Evolutionary conservation across 2,888 invertebrate genomes (phyloP).

Genomic region (Aproaerema taeniolella): DNA sequence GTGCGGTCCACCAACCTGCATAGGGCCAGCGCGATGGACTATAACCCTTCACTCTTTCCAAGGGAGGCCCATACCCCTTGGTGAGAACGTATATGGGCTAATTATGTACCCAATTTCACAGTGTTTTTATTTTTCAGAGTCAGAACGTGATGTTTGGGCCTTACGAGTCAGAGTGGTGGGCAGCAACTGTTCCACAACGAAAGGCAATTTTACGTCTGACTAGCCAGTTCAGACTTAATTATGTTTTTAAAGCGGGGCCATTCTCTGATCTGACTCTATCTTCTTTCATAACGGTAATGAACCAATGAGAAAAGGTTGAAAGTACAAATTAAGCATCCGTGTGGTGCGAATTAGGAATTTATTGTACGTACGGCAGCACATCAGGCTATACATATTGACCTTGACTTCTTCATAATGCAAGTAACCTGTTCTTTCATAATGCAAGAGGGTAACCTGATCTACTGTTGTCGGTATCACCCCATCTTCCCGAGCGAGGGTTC

Average conservation of each 20-base stretch:
- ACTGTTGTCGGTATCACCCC: too few species aligned
- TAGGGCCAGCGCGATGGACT: too few species aligned
- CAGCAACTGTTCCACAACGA: slow-evolving; percentile 31
- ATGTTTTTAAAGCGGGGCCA: slow-evolving; percentile 57
- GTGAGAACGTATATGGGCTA: too few species aligned
- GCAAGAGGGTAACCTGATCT: too few species aligned
- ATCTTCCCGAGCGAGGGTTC: too few species aligned
- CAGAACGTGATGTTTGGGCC: slow-evolving; percentile 43
- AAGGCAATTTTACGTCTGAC: slow-evolving; percentile 39
- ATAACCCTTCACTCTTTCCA: too few species aligned
- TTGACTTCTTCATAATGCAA: neutral
- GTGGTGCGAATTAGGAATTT: neutral
- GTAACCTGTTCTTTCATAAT: too few species aligned
- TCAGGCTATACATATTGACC: neutral
- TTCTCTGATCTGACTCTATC: slow-evolving; percentile 53
- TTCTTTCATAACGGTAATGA: slow-evolving; percentile 42
- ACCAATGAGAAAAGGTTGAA: neutral
- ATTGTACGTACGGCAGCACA: slow-evolving; percentile 25
- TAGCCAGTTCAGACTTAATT: slow-evolving; percentile 45
- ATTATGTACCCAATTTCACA: slow-evolving; percentile 12
- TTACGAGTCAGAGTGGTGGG: slow-evolving; percentile 59
- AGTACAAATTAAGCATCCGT: neutral
- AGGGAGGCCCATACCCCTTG: too few species aligned
- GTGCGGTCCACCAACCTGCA: too few species aligned
- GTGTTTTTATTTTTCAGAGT: slow-evolving; percentile 33